phyloP scores from a whole-genome alignment of 1,140 invertebrate genomes.

The Drosophila chauvacae region DNA sequence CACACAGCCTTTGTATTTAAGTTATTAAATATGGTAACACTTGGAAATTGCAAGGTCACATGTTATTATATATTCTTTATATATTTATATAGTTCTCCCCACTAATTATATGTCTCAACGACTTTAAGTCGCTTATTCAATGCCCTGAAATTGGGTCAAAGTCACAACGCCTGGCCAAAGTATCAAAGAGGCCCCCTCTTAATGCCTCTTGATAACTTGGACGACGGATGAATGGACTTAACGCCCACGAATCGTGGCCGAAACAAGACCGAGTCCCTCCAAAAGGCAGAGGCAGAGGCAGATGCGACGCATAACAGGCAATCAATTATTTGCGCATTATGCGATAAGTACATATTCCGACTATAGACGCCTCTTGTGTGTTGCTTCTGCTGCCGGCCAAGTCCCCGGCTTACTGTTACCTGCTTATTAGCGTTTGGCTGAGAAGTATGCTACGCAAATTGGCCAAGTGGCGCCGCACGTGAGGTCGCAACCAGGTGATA shows the following conservation, averaged over 20 bases:
- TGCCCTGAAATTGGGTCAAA: neutral
- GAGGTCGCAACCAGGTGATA: conserved; percentile 7
- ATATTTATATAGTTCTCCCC: neutral
- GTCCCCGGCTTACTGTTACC: neutral
- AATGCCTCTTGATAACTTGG: conserved; percentile 2
- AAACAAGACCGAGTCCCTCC: neutral
- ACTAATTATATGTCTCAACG: neutral
- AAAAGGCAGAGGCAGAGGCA: neutral
- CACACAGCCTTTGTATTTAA: neutral
- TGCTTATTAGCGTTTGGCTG: conserved; percentile 42
- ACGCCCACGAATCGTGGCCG: neutral
- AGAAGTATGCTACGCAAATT: conserved; percentile 47
- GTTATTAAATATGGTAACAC: neutral
- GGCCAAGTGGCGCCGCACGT: conserved; percentile 52
- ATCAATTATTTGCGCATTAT: conserved; percentile 50
- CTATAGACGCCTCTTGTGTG: conserved; percentile 46
- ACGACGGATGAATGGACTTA: neutral
- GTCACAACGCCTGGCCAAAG: neutral
- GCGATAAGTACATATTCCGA: conserved; percentile 6
- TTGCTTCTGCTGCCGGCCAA: conserved; percentile 22
- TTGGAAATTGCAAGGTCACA: no score
- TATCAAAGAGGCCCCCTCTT: neutral
- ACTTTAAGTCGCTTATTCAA: neutral
- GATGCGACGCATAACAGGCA: conserved; percentile 6
- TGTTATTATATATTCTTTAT: neutral